These are phyloP conservation scores for Arbacia lixula DNA, from an alignment of 53 echinoderm and acorn worm species.

Conservation along the genomic window DNA sequence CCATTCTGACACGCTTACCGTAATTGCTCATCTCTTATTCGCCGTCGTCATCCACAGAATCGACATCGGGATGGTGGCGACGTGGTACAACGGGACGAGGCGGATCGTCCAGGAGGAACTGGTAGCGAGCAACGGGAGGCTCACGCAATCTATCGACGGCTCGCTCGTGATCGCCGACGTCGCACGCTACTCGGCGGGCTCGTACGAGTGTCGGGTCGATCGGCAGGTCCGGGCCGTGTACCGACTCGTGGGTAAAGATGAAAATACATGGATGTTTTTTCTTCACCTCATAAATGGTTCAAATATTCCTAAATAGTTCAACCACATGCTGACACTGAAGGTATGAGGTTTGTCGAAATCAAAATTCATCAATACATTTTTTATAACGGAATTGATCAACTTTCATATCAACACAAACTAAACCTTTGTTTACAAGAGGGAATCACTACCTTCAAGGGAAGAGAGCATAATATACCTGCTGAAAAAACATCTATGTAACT, in stretches of 20 bases:
- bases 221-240: slow-evolving; percentile 28
- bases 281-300: too few species aligned
- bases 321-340: too few species aligned
- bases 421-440: too few species aligned
- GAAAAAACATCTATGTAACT: too few species aligned
- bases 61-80: slow-evolving; percentile 36
- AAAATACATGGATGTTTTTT: too few species aligned
- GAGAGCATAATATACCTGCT: too few species aligned
- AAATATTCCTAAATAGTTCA: too few species aligned
- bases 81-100: slow-evolving; percentile 40
- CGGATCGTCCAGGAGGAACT: slow-evolving; percentile 8
- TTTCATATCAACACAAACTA: too few species aligned
- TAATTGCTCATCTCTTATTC: not conserved
- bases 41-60: slow-evolving; percentile 2
- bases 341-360: too few species aligned
- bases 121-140: not conserved
- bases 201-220: slow-evolving; percentile 46
- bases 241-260: slow-evolving; percentile 17
- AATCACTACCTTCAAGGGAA: too few species aligned
- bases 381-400: too few species aligned
- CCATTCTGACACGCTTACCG: not conserved
- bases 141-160: slow-evolving; percentile 35
- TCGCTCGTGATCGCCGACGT: slow-evolving; percentile 40
- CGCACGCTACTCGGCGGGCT: not conserved
- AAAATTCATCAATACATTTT: too few species aligned